A percentile compares a stretch with the other conserved stretches of the same genome.
These are phyloP conservation scores for Drosophila tanythrix DNA, from an alignment of 2,888 invertebrate genomes.

Conservation along the genomic window DNA sequence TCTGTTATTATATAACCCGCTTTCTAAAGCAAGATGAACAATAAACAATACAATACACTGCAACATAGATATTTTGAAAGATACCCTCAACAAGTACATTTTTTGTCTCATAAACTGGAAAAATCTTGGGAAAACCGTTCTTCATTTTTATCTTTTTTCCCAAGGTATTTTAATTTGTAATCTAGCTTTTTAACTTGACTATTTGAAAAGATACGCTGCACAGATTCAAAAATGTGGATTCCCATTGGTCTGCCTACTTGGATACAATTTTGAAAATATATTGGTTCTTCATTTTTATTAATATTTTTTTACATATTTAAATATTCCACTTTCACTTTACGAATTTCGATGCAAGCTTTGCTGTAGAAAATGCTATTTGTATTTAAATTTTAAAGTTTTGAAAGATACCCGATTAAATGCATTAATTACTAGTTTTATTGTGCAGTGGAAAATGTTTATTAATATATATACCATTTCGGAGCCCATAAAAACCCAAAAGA, in stretches of 20 bases:
- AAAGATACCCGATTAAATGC: neutral
- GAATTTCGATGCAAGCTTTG: neutral
- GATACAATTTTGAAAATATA: neutral
- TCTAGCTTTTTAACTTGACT: neutral
- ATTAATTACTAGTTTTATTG: neutral
- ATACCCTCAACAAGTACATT: neutral
- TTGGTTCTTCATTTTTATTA: too few species aligned
- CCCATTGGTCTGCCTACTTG: neutral
- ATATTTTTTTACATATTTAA: neutral
- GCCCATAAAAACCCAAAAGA: too few species aligned
- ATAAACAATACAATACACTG: neutral
- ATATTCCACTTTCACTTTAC: neutral
- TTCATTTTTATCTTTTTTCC: neutral
- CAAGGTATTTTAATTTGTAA: neutral
- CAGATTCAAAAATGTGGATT: neutral
- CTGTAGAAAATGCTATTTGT: rapidly evolving
- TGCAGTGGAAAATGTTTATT: too few species aligned
- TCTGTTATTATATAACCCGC: neutral
- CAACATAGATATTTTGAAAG: neutral
- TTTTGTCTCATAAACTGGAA: neutral
- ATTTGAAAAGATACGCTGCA: neutral
- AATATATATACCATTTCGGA: too few species aligned
- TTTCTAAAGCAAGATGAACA: neutral
- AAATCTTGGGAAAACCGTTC: neutral
- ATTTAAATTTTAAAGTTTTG: neutral